Evolutionary conservation across 1,140 invertebrate genomes (phyloP).

Genomic region (Halesus radiatus): DNA sequence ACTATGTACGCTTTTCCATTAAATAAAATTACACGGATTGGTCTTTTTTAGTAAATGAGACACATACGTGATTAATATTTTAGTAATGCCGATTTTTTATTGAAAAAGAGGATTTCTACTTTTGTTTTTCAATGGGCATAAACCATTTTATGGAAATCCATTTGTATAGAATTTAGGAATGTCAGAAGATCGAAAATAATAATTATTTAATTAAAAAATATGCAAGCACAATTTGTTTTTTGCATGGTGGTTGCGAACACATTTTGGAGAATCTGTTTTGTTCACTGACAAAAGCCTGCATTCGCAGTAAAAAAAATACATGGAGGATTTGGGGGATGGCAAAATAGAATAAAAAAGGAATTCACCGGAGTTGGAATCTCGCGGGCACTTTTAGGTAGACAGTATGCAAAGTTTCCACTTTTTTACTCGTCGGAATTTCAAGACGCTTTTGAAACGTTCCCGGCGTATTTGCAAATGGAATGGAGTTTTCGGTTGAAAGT

Average conservation of each 20-base stretch:
- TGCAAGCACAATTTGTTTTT: no score
- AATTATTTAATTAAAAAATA: no score
- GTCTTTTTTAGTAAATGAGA: no score
- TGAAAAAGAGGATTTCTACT: no score
- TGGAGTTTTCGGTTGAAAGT: constrained; percentile 38
- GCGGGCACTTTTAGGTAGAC: constrained; percentile 26
- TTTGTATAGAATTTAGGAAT: no score
- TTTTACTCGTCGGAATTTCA: constrained; percentile 36
- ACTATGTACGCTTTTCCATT: no score
- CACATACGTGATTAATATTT: no score
- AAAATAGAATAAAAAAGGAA: constrained; percentile 27
- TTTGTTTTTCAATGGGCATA: no score
- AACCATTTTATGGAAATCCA: no score
- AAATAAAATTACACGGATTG: no score
- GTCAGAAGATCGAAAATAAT: no score
- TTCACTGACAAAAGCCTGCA: constrained; percentile 24
- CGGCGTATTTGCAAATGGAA: constrained; percentile 35
- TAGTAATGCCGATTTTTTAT: no score
- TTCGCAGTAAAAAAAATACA: constrained; percentile 36
- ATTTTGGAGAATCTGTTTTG: constrained; percentile 9
- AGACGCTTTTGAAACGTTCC: constrained; percentile 44
- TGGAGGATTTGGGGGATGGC: not conserved
- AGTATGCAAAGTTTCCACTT: constrained; percentile 41
- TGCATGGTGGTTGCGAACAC: not conserved
- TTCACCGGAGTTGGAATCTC: constrained; percentile 19